phyloP scores from a whole-genome alignment of 1,140 invertebrate species.

The Temnothorax longispinosus region DNA sequence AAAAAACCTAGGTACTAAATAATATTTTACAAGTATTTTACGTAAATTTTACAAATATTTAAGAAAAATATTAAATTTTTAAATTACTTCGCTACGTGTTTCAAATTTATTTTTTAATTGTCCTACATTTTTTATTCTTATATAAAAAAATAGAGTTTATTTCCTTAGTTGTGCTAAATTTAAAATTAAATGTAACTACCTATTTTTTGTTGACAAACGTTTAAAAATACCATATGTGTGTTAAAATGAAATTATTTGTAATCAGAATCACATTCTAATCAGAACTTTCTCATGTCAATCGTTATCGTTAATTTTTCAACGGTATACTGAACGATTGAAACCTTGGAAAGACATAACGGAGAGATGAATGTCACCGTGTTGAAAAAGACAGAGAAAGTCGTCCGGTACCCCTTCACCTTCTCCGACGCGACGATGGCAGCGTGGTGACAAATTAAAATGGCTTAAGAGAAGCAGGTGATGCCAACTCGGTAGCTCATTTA shows the following conservation, averaged over 20 bases:
- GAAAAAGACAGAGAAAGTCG: slow-evolving; percentile 66
- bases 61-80: neutral
- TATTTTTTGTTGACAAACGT: neutral
- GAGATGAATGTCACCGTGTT: neutral
- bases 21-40: neutral
- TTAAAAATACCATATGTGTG: neutral
- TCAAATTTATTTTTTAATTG: neutral
- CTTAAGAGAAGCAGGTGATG: slow-evolving; percentile 72
- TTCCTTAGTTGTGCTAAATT: neutral
- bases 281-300: neutral
- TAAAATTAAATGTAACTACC: neutral
- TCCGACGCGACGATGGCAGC: slow-evolving; percentile 55
- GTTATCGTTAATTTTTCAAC: slow-evolving; percentile 12
- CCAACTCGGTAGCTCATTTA: slow-evolving; percentile 64
- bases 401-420: slow-evolving; percentile 39
- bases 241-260: neutral
- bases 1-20: neutral
- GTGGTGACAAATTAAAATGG: slow-evolving; percentile 81
- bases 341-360: neutral
- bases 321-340: neutral
- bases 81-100: neutral
- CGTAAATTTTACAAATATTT: neutral
- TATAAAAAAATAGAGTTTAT: neutral
- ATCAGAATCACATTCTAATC: neutral
- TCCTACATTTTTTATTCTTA: neutral